Base-by-base conservation (phyloP, 30 jellyfish, hydroid and myxozoan genomes). In the Phacellophora camtschatica region DNA sequence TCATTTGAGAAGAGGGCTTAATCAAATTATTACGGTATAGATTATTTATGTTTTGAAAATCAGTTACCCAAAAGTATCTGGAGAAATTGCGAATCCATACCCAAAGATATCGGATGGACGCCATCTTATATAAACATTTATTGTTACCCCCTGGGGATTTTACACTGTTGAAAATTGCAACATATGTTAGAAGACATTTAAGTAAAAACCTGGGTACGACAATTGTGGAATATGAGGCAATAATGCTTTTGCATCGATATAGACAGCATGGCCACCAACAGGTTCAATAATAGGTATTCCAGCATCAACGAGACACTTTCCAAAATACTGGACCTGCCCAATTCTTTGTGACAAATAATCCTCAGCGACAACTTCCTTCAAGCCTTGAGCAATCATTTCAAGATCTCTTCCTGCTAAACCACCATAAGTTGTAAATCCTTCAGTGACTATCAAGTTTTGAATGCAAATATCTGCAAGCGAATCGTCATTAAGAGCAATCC, bases 211-310 rank as follows among this genome's bases (percentile, higher is more conserved):
- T 62, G 95, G 95, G 53, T 70, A 84, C 7, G 67, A 61, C 55
- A 84, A 48, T 25, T 76, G 78, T 11, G 88, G 95, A 6, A 84
- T 84, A 31, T 84, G 87, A 6, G 95, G 95, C 36, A 84, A 53
- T 8, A 84, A 15, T 36, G 58, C 62, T 24, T 63, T 57, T n/a
- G 95, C 95, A 39, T 84, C 95, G 63, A 84, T 71, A 63, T 84
- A 84, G 10, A 84, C 88, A 6, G 95, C 95, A 64, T 84, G 95
- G n/a, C 95, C 95, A 20, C 95, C 95, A 54, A 84, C 76, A 5
- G 95, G 95, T 48, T 71, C 61, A 19, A 84, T 73, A 35, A 84
- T 55, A 7, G 95, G 95, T 12, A 84, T 58, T 13, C 84, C 95
- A 1, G 80, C 84, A 4, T 84, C 73, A 11, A 50, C 39, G 23